Conservation (phyloP, 2,113 vertebrate species). For the Acanthisitta chloris region DNA sequence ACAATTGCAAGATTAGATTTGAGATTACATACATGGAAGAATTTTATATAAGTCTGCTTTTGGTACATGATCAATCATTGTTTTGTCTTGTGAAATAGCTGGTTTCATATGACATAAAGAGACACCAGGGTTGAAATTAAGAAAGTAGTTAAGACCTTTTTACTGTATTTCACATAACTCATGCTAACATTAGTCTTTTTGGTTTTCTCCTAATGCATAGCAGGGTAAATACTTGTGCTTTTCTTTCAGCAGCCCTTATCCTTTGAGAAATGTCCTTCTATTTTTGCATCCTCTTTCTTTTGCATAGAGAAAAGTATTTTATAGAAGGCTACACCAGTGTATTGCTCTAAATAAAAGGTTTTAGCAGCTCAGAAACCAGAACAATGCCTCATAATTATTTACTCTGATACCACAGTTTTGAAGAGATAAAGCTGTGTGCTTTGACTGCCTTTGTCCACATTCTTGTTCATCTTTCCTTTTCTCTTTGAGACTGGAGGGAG, state of each 20-base stretch:
- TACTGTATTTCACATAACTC: neutral
- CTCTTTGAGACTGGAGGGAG: neutral
- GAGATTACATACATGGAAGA: neutral
- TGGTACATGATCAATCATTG: neutral
- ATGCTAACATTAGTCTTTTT: neutral
- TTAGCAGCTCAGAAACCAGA: neutral
- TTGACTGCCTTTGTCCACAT: neutral
- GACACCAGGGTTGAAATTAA: neutral
- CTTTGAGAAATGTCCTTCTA: neutral
- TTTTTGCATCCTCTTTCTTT: neutral
- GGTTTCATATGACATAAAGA: neutral
- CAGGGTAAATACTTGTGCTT: neutral
- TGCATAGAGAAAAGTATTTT: neutral
- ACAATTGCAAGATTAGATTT: neutral
- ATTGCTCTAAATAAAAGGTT: neutral
- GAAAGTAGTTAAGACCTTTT: neutral
- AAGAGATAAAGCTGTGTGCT: neutral
- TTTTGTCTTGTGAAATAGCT: constrained; percentile 12
- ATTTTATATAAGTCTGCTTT: neutral
- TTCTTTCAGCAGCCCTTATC: neutral
- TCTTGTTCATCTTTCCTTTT: neutral
- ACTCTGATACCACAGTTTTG: neutral
- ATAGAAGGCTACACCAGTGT: neutral
- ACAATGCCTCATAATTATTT: neutral
- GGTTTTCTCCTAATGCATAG: neutral